Base-by-base conservation (phyloP, 2,888 invertebrate genomes). In the Drosophila hawaiiensis region DNA sequence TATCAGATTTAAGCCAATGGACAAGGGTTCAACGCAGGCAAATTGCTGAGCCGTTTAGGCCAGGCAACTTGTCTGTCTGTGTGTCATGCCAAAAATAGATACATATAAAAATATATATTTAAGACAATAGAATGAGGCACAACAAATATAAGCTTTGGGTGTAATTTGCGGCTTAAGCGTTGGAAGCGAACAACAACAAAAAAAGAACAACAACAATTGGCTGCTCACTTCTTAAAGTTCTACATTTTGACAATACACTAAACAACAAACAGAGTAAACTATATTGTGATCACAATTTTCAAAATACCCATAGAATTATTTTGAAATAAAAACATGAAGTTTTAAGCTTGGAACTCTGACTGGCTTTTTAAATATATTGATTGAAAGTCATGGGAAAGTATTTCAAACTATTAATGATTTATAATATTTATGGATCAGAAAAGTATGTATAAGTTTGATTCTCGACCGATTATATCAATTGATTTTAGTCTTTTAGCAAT, bases 121-220 rank as follows among this genome's bases (percentile, higher is more conserved):
- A 60, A 66, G 47, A 25, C 47, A 64, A 43, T 69, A 60, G 54
- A 70, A 76, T 72, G 58, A 69, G 65, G 29, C 33, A 69, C 66
- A 73, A 68, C 76, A 76, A 84, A 83, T 83, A 83, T 78, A 81
- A 83, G 84, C 82, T 82, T 90, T 76, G 78, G 74, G 76, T 84
- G 78, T 80, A 86, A 81, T 82, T 83, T 90, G 89, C 58, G 82
- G 89, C 84, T 89, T 89, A 90, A 81, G 82, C 74, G 76, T 78
- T 76, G 72, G 54, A 59, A 75, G 63, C 79, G 65, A 76, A 68
- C 62, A 70, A 54, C 69, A 65, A 65, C 64, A 73, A 68, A 72
- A 68, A 54, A 76, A 60, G 59, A 72, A 49, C 69, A 65, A 65
- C 64, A 68, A 54, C 67, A 68, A 54, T 69, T 80, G 72, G 58